Base-by-base conservation (phyloP, 1,140 invertebrate species). In the Tetragonula clypearis region DNA sequence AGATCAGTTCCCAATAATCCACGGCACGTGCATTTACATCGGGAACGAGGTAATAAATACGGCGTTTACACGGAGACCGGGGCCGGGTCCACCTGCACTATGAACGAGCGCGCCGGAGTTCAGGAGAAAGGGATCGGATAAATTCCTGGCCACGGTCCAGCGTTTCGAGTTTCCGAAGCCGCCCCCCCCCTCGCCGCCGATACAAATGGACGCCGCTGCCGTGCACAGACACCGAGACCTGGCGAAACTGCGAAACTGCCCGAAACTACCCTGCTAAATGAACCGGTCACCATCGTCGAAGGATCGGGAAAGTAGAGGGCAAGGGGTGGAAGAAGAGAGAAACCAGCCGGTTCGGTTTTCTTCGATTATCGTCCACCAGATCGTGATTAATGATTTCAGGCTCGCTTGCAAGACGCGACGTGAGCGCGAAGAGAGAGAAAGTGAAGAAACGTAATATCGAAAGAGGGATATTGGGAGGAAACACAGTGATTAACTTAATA, bases 71-170 rank as follows among this genome's bases (percentile, higher is more conserved):
- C 87, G 87, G 60, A 88, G 71, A 78, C 75, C 66, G 35, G 72
- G 41, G 49, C 53, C 21, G 69, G 80, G 82, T 90, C 87, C 91
- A 92, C 89, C 92, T 93, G 92, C 89, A 88, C 80, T 66, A 75
- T 35, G 71, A 79, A 75, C 12, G 73, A 49, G 41, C 23, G 26
- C 9, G 1, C 11, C 23, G 12, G 53, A 21, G 53, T 62, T 49
- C 60, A 69, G 75, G 81, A 49, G 81, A 82, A 65, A 84, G 85
- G 82, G 76, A 14, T 19, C 65, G 88, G 90, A 93, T 93, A 88
- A 88, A 90, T 92, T 93, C 86, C 91, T 94, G 93, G 93, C 92
- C 84, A 82, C 71, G 88, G 88, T 91, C 92, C 92, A 93, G 89
- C 88, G 86, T 88, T 88, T 85, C 88, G 84, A 88, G 86, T 89